Evolutionary conservation across 2,888 invertebrate genomes (phyloP).

Genomic region (Callosobruchus maculatus): DNA sequence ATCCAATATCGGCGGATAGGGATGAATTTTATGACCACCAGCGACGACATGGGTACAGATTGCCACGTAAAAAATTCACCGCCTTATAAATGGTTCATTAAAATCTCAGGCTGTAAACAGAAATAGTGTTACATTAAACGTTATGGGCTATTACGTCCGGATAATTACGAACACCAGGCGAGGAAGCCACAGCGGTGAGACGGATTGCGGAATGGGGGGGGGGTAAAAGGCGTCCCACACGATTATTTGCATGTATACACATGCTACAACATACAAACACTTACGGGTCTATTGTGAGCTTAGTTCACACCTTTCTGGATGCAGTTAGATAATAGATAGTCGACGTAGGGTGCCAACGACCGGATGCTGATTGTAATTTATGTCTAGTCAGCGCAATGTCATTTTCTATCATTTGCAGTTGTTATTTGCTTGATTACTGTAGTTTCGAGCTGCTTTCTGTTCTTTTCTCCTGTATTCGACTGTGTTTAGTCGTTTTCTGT

Average conservation of each 20-base stretch:
- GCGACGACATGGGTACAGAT: neutral
- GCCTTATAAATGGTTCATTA: slow-evolving; percentile 21
- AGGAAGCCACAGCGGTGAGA: neutral
- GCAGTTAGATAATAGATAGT: no score
- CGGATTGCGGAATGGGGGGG: neutral
- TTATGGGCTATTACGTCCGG: slow-evolving; percentile 30
- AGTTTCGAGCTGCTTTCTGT: no score
- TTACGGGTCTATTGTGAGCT: no score
- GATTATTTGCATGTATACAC: neutral
- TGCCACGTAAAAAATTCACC: slow-evolving; percentile 3
- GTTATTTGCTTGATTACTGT: no score
- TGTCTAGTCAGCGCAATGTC: no score
- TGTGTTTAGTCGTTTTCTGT: no score
- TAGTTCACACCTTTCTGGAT: no score
- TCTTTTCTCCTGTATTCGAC: no score
- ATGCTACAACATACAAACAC: no score
- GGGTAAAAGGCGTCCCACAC: neutral
- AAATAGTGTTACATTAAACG: slow-evolving; percentile 30
- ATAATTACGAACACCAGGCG: slow-evolving; percentile 31
- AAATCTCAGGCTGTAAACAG: slow-evolving; percentile 28
- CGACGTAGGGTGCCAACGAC: no score
- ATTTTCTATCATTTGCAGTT: no score
- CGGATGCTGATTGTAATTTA: no score
- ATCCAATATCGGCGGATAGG: neutral
- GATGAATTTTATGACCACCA: neutral